Evolutionary conservation across 53 echinoderm and acorn worm genomes (phyloP).

Genomic region (Glandiceps talaboti): DNA sequence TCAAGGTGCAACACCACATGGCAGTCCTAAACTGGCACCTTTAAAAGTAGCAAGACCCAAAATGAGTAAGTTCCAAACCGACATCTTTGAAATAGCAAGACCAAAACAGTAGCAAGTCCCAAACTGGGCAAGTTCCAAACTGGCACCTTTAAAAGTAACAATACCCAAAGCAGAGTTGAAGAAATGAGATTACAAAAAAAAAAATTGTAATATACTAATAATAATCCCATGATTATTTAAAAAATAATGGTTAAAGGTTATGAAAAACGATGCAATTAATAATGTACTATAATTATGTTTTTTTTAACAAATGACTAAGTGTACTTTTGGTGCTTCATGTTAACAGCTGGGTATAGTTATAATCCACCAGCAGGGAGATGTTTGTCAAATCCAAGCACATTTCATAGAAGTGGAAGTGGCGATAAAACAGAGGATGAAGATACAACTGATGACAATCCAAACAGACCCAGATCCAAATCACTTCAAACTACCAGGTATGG

Average conservation of each 20-base stretch:
- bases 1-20: not conserved
- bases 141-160: too few relatives aligned
- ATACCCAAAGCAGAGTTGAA: too few relatives aligned
- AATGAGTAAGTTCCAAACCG: not conserved
- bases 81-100: not conserved
- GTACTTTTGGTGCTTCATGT: too few relatives aligned
- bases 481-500: not conserved
- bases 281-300: too few relatives aligned
- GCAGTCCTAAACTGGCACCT: not conserved
- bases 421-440: slow-evolving; percentile 25
- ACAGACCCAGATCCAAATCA: not conserved
- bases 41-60: not conserved
- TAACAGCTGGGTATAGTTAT: too few relatives aligned
- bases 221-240: too few relatives aligned
- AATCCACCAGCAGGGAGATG: too few relatives aligned
- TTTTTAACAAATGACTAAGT: too few relatives aligned
- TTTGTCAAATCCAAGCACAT: not conserved
- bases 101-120: not conserved
- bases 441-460: slow-evolving; percentile 15
- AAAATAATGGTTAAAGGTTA: too few relatives aligned
- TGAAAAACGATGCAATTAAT: too few relatives aligned
- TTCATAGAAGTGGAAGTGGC: slow-evolving; percentile 6
- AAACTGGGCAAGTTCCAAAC: not conserved
- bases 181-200: too few relatives aligned
- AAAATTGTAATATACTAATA: too few relatives aligned